Evolutionary conservation across 1,140 invertebrate genomes (phyloP).

Genomic region (Tetraneura akinire): DNA sequence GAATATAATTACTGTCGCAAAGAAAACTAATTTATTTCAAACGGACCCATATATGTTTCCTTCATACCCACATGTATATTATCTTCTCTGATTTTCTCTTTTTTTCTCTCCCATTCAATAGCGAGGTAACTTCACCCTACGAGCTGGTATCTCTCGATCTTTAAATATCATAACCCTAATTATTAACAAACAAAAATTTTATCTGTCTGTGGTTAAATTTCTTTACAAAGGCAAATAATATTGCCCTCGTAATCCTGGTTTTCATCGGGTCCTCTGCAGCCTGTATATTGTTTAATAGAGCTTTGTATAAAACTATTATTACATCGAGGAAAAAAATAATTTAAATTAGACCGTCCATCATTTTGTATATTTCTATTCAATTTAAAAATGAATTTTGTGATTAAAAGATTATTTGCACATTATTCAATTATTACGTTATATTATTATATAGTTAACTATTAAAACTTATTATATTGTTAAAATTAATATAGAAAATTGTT

Average conservation of each 20-base stretch:
- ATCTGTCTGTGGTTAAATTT: slow-evolving; percentile 13
- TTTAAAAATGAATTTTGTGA: no score
- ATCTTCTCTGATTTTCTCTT: not conserved
- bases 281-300: not conserved
- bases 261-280: not conserved
- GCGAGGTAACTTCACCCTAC: slow-evolving; percentile 2
- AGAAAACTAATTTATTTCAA: not conserved
- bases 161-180: not conserved
- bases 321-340: not conserved
- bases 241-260: slow-evolving; percentile 18
- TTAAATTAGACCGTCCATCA: no score
- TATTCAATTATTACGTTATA: no score
- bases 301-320: not conserved
- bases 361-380: no score
- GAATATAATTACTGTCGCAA: no score
- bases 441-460: no score
- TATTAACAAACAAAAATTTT: slow-evolving; percentile 6
- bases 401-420: no score
- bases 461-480: no score
- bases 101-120: not conserved
- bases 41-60: not conserved
- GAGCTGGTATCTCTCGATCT: not conserved
- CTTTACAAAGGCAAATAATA: slow-evolving; percentile 17
- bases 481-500: no score
- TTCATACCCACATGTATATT: not conserved